Evolutionary conservation across 2,113 vertebrate genomes (phyloP).

Genomic region (Sphaerodactylus townsendi): DNA sequence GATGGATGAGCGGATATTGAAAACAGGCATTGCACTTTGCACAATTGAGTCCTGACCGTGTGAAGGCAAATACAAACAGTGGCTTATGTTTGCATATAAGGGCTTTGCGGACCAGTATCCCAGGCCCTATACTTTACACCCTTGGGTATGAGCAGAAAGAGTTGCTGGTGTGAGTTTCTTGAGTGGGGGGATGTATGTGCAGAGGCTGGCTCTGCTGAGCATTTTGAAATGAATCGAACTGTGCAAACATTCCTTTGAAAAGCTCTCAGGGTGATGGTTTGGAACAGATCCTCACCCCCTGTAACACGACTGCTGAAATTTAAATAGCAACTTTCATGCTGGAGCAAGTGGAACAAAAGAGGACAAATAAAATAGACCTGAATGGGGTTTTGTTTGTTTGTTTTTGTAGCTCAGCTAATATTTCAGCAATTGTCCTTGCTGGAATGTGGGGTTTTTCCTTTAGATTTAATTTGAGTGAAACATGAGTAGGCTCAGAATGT

Average conservation of each 20-base stretch:
- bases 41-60: slow-evolving; percentile 56
- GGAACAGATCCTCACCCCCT: slow-evolving; percentile 55
- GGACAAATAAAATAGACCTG: slow-evolving; percentile 68
- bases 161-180: not conserved
- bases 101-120: slow-evolving; percentile 40
- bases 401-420: slow-evolving; percentile 73
- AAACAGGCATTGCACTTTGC: slow-evolving; percentile 71
- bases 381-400: slow-evolving; percentile 69
- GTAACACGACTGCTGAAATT: slow-evolving; percentile 62
- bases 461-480: slow-evolving; percentile 53
- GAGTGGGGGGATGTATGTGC: not conserved
- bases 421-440: slow-evolving; percentile 64
- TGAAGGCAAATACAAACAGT: slow-evolving; percentile 59
- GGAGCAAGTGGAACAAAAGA: slow-evolving; percentile 70
- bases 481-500: slow-evolving; percentile 13
- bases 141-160: slow-evolving; percentile 47
- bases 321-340: slow-evolving; percentile 71
- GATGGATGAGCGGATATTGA: slow-evolving; percentile 73
- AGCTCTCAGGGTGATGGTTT: slow-evolving; percentile 35
- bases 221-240: slow-evolving; percentile 64
- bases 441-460: slow-evolving; percentile 55
- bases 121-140: slow-evolving; percentile 58
- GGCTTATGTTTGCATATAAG: slow-evolving; percentile 58
- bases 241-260: slow-evolving; percentile 62
- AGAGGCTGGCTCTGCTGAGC: slow-evolving; percentile 39